These are phyloP conservation scores for Hucho hucho DNA, from an alignment of 2,113 vertebrate genomes.

Conservation along the genomic window DNA sequence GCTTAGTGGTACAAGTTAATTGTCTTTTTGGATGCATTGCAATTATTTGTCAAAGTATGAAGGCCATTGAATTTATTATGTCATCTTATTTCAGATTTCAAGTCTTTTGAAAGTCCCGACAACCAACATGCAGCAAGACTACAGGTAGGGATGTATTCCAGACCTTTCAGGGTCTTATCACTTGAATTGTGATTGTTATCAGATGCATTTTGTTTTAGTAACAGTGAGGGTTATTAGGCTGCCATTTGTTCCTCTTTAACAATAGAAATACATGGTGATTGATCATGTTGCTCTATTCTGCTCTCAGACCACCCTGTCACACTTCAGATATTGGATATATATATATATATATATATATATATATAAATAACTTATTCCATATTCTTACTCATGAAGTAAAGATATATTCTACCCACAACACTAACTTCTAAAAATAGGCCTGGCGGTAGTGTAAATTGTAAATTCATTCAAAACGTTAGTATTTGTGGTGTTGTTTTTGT, in stretches of 20 bases:
- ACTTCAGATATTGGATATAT: constrained; percentile 11
- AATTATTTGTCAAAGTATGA: constrained; percentile 46
- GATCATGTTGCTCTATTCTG: constrained; percentile 10
- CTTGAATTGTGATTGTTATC: background rate
- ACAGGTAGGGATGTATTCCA: background rate
- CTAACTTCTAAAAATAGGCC: background rate
- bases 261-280: constrained; percentile 5
- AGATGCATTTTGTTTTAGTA: background rate
- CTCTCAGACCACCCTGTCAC: constrained; percentile 1
- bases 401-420: background rate
- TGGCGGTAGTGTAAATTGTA: background rate
- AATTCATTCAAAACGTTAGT: constrained; percentile 25
- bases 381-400: no score
- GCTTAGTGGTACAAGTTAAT: constrained; percentile 24
- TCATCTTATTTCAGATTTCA: background rate
- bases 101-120: background rate
- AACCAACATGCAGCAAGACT: background rate
- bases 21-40: constrained; percentile 39
- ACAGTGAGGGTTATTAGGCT: background rate
- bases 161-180: background rate
- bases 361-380: no score
- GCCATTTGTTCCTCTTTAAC: constrained; percentile 3
- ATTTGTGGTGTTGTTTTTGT: constrained; percentile 44
- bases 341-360: no score
- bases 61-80: constrained; percentile 21